A percentile compares a stretch with the other conserved stretches of the same genome.
These are phyloP conservation scores for Cossypha polioptera DNA, from an alignment of 2,797 vertebrate genomes.

Conservation along the genomic window DNA sequence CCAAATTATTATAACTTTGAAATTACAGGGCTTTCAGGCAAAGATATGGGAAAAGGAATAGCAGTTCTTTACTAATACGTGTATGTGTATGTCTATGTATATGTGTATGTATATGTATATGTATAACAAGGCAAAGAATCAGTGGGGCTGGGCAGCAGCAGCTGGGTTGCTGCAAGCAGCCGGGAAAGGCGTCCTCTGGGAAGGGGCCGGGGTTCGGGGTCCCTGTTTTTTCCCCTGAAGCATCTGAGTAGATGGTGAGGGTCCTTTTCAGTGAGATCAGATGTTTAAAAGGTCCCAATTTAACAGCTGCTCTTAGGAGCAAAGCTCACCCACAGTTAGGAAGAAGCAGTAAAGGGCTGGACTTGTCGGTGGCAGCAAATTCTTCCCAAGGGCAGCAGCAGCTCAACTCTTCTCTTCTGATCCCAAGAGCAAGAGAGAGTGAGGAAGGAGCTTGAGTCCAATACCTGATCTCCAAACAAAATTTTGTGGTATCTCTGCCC, in stretches of 20 bases:
- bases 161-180: rapidly evolving
- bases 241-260: background rate
- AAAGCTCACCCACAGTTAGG: rapidly evolving
- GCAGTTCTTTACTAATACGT: background rate
- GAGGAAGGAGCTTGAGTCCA: background rate
- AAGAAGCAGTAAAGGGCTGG: background rate
- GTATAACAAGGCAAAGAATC: background rate
- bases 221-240: background rate
- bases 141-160: rapidly evolving
- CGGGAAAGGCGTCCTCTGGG: rapidly evolving
- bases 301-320: rapidly evolving
- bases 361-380: rapidly evolving
- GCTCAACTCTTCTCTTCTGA: rapidly evolving
- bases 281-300: background rate
- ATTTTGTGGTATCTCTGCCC: background rate
- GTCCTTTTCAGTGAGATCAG: background rate
- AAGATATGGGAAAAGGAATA: background rate
- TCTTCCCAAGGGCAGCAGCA: background rate
- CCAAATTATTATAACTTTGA: background rate
- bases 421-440: background rate
- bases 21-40: background rate
- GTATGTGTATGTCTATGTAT: background rate
- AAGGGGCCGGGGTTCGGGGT: rapidly evolving
- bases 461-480: background rate
- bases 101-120: too few species aligned